Evolutionary conservation across 2,888 invertebrate species (phyloP), one percentile per base, ranked within the genome.

Genomic region (Leucophenga montana): DNA sequence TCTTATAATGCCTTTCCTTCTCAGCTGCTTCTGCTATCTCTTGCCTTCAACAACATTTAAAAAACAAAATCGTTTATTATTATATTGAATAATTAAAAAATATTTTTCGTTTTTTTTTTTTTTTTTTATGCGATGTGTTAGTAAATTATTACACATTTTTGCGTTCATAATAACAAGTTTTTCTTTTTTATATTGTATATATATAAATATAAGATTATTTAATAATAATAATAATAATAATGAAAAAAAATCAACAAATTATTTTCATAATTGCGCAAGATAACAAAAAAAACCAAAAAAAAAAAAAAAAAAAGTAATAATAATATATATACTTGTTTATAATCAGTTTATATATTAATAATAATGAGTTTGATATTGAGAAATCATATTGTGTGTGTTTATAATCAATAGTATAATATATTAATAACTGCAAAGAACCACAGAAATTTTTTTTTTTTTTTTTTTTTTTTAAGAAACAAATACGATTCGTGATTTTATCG

Each of bases 121-220:
- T n/a, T 22, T 14, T 56, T 18, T 27, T 56, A 27, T 22, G 5
- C 14, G 8, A 22, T 11, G 33, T 33, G 59, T 59, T 59, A 59
- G 59, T 59, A 33, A 59, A 59, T 16, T 59, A 59, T 59, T 59
- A 33, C 59, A 59, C 59, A 16, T 33, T 59, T 59, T 59, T 22
- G 39, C 50, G 50, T 50, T 6, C 16, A 50, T 50, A 16, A 50
- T 16, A 50, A 27, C 27, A 27, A 3, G 46, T 53, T 54, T 54
- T 54, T 54, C 9, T 18, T 33, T 16, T n/a, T 54, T 54, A 14
- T 56, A 56, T 57, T 57, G 31, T 57, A 31, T 31, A 22, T 59
- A 33, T 59, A n/a, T 27, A 31, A 13, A 57, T 57, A 31, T 57
- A 39, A 8, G 39, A 39, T 11, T 39, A 31, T 27, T 59, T 33